Percentiles rank a stretch among this genome's conserved stretches.
phyloP scores from a whole-genome alignment of 2,888 invertebrate species.

The Rhaphigaster nebulosa region DNA sequence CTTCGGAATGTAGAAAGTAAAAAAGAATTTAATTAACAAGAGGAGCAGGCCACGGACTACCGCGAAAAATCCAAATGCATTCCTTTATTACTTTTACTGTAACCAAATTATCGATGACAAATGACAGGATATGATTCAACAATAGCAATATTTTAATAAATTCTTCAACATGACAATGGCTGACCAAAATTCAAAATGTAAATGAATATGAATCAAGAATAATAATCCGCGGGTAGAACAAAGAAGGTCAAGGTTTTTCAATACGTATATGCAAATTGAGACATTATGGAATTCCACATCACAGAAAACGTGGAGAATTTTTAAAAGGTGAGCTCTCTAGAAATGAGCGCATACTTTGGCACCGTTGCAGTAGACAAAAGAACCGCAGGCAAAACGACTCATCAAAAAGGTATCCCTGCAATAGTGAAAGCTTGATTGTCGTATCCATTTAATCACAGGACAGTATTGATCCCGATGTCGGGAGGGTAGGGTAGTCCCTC shows the following conservation, averaged over 20 bases:
- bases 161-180: not conserved
- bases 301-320: not conserved
- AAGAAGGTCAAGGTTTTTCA: not conserved
- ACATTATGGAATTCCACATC: not conserved
- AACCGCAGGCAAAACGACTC: not conserved
- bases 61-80: not conserved
- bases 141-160: not conserved
- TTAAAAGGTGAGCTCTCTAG: not conserved
- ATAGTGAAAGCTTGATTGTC: not conserved
- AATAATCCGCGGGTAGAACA: not conserved
- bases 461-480: not conserved
- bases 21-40: not conserved
- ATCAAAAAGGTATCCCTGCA: not conserved
- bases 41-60: no score
- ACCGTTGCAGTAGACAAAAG: no score
- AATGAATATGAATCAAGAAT: not conserved
- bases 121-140: not conserved
- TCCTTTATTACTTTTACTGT: not conserved
- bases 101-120: not conserved
- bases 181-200: not conserved
- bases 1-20: not conserved
- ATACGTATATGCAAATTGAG: not conserved
- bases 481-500: not conserved
- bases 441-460: slow-evolving; percentile 15
- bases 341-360: not conserved